A percentile compares a stretch with the other conserved stretches of the same genome.
phyloP scores from a whole-genome alignment of 2,797 vertebrate genomes.

The Chloroceryle inda region DNA sequence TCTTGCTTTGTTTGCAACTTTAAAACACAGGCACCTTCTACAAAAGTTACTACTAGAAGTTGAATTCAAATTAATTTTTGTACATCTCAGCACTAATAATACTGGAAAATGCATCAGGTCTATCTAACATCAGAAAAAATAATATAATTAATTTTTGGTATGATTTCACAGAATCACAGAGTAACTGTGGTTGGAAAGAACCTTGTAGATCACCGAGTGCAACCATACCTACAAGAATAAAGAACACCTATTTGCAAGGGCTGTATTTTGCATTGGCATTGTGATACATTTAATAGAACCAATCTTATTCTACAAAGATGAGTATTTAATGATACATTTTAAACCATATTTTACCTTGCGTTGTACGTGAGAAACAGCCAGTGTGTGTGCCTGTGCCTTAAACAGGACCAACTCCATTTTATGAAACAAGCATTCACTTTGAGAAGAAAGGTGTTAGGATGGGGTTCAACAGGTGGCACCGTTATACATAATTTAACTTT shows the following conservation, averaged over 20 bases:
- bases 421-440: neutral
- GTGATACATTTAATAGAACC: neutral
- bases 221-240: too few species aligned
- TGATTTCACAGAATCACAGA: too few species aligned
- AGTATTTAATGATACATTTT: neutral
- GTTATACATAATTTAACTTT: conserved; percentile 42
- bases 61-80: neutral
- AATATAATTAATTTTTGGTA: too few species aligned
- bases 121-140: neutral
- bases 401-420: neutral
- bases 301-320: neutral
- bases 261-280: neutral
- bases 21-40: neutral
- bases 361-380: neutral
- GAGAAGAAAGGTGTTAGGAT: conserved; percentile 4
- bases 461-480: conserved; percentile 62
- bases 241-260: neutral
- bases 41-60: conserved; percentile 17
- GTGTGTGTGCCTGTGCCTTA: neutral
- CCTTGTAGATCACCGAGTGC: too few species aligned
- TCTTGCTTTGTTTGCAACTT: neutral
- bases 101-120: neutral
- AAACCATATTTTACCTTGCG: neutral
- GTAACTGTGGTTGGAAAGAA: too few species aligned
- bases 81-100: neutral